A percentile compares a stretch with the other conserved stretches of the same genome.
Evolutionary conservation across 2,888 invertebrate species (phyloP).

Genomic region (Oxycera nigricornis): DNA sequence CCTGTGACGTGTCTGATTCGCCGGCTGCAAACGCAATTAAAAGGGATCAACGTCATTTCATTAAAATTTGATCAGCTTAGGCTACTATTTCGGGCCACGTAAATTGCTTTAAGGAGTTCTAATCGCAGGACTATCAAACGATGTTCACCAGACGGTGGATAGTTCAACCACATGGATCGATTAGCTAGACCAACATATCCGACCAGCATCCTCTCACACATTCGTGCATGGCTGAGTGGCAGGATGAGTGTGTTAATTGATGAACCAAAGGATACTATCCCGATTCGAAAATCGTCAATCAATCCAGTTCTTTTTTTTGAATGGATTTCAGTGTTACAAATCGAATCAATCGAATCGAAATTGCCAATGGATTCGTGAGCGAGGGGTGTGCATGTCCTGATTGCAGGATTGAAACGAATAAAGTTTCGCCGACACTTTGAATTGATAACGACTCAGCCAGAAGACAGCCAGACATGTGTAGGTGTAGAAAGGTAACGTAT

Average conservation of each 20-base stretch:
- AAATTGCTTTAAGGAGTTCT: constrained; percentile 26
- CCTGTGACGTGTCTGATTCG: neutral
- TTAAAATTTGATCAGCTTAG: constrained; percentile 28
- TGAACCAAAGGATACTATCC: neutral
- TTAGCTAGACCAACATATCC: neutral
- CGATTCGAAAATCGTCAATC: constrained; percentile 16
- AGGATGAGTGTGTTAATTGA: constrained; percentile 20
- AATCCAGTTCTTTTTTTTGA: neutral
- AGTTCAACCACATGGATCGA: neutral
- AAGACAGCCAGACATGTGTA: too few relatives aligned
- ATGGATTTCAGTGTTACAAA: neutral
- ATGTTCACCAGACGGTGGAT: neutral
- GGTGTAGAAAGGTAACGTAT: too few relatives aligned
- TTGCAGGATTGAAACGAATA: neutral
- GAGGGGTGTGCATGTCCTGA: neutral
- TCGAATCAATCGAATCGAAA: neutral
- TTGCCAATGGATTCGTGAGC: neutral
- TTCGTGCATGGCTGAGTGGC: neutral
- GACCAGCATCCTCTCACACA: neutral
- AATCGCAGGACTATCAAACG: constrained; percentile 4
- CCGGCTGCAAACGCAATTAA: constrained; percentile 1
- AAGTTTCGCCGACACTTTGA: neutral
- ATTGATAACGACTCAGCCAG: too few relatives aligned
- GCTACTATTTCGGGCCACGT: neutral
- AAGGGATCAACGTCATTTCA: constrained; percentile 14